Evolutionary conservation across 2,888 invertebrate genomes (phyloP).

Genomic region (Spatulosminthurus flaviceps): DNA sequence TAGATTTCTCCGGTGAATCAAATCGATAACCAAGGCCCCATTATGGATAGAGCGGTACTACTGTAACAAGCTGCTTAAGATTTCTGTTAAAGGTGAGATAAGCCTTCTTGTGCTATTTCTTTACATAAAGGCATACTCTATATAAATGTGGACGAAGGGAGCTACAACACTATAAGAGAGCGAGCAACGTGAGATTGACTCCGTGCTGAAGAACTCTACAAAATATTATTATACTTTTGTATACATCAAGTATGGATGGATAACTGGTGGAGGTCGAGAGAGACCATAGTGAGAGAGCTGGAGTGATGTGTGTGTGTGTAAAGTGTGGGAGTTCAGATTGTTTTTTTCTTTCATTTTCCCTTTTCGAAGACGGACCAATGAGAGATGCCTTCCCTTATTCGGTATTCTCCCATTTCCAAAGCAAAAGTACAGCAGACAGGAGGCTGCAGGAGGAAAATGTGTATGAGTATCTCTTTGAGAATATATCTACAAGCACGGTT

Average conservation of each 20-base stretch:
- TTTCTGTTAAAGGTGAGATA: neutral
- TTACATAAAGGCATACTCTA: no score
- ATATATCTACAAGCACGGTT: conserved; percentile 19
- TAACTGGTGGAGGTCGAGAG: conserved; percentile 19
- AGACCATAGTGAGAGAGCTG: neutral
- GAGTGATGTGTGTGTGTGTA: conserved; percentile 35
- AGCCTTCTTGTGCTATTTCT: neutral
- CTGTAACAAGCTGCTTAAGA: neutral
- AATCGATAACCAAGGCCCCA: neutral
- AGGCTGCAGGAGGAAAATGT: conserved; percentile 22
- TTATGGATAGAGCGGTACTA: neutral
- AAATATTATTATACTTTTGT: conserved; percentile 16
- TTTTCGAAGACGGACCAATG: conserved; percentile 49
- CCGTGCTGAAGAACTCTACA: neutral
- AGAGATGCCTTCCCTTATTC: conserved; percentile 53
- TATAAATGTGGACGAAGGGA: no score
- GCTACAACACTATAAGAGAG: no score
- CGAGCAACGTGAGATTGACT: neutral
- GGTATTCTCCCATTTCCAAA: conserved; percentile 48
- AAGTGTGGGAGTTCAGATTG: conserved; percentile 53
- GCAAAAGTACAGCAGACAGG: conserved; percentile 29
- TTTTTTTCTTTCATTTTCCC: conserved; percentile 52
- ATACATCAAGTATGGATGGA: neutral
- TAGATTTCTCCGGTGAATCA: neutral
- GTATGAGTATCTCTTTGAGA: neutral